Conservation (phyloP, 2,888 invertebrate genomes). For the Eilema sororculum region DNA sequence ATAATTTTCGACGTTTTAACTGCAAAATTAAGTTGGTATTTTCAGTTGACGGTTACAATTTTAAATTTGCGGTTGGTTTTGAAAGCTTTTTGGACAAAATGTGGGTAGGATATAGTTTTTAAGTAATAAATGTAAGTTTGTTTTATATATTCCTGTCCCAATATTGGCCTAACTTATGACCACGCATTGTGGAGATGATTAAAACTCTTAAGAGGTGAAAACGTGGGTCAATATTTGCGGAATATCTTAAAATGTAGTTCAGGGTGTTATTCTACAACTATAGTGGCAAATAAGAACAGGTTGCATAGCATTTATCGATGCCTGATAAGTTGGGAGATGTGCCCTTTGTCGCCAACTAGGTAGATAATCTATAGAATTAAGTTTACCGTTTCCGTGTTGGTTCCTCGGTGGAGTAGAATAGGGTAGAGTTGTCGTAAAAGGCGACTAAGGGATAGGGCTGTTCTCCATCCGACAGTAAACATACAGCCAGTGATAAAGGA, state of each 20-base stretch:
- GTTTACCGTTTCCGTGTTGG: no score
- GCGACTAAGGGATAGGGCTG: no score
- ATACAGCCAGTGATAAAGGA: no score
- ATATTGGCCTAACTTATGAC: slow-evolving; percentile 52
- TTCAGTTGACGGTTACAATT: slow-evolving; percentile 16
- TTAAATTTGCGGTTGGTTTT: slow-evolving; percentile 5
- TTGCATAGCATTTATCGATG: background rate
- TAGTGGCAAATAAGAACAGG: background rate
- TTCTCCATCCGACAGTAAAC: no score
- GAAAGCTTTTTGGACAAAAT: background rate
- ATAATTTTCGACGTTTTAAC: background rate
- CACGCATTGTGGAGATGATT: slow-evolving; percentile 50
- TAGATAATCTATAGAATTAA: no score
- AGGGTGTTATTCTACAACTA: background rate
- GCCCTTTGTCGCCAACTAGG: no score
- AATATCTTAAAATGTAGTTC: slow-evolving; percentile 19
- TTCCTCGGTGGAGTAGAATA: no score
- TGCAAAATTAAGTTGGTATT: slow-evolving; percentile 16
- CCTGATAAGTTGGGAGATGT: no score
- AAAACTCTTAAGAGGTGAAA: slow-evolving; percentile 45
- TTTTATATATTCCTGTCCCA: slow-evolving; percentile 27
- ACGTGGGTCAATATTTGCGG: slow-evolving; percentile 33
- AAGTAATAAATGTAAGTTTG: slow-evolving; percentile 33
- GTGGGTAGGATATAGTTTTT: background rate
- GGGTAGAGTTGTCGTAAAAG: no score